Evolutionary conservation across 2,888 invertebrate genomes (phyloP), one percentile per base, ranked within the genome.

Genomic region (Lepetodrilus schrolli): DNA sequence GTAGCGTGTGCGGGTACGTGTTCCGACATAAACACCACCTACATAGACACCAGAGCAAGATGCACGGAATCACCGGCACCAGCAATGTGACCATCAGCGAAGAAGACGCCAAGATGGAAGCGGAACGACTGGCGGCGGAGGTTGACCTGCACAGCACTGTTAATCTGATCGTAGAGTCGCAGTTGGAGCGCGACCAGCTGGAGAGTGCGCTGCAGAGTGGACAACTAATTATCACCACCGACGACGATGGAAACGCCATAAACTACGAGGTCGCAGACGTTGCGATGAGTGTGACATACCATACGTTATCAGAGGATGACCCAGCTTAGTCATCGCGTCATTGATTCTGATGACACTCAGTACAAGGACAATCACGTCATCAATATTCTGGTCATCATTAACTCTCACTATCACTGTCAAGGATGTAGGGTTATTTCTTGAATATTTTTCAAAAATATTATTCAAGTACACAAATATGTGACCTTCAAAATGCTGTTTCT

Each of bases 21-120:
- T 89, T 89, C 72, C 78, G 88, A 10, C 87, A 89, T 38, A 89
- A 88, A 70, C 89, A 89, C 76, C 89, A 89, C 70, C 80, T 89
- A 10, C 85, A 85, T 58, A 78, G 89, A 43, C 89, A 89, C 71
- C 84, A 86, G 65, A 76, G 77, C 26, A 82, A 79, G 38, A 81
- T 86, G 36, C 89, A 89, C 73, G 84, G 84, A 3, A 81, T 85
- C 5, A 68, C 30, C 7, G 73, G 51, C 17, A 37, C 50, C 34
- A 68, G 70, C 8, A 36, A 48, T 36, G 23, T 47, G 20, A 65
- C 51, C 21, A 71, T 17, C 21, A 47, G 17, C 34, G 20, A 70
- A 48, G 21, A 38, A 30, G 38, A 21, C 26, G 38, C 66, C 51
- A 75, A 66, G 20, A 73, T 58, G 5, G 66, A 74, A 8, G 17